phyloP scores from a whole-genome alignment of 1,140 invertebrate genomes.

The Coelopa frigida region DNA sequence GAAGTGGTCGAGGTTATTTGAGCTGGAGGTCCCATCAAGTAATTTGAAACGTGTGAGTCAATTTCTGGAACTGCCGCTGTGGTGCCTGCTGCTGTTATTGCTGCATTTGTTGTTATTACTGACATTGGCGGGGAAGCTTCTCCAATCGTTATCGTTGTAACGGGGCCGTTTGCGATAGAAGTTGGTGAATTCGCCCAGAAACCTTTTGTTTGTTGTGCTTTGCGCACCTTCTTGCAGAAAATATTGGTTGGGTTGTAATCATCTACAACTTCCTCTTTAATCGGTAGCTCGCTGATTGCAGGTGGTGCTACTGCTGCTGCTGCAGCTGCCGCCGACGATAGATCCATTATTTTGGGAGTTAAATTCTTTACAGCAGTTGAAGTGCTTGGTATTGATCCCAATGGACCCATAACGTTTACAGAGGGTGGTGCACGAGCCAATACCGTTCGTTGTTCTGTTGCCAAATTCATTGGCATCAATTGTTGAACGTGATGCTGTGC shows the following conservation, averaged over 20 bases:
- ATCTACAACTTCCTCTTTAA: slow-evolving; percentile 39
- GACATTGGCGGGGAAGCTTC: slow-evolving; percentile 19
- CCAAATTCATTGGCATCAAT: slow-evolving; percentile 38
- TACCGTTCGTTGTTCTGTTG: slow-evolving; percentile 13
- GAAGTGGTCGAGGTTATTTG: slow-evolving; percentile 29
- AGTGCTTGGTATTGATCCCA: background rate
- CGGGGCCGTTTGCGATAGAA: slow-evolving; percentile 13
- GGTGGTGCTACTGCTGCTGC: background rate
- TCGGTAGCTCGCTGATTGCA: slow-evolving; percentile 8
- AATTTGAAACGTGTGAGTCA: background rate
- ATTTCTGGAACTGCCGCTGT: background rate
- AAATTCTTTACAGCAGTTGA: slow-evolving; percentile 31
- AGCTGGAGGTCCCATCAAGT: slow-evolving; percentile 36
- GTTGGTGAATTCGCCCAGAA: slow-evolving; percentile 38
- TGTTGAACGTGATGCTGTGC: slow-evolving; percentile 27
- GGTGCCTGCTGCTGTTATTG: background rate
- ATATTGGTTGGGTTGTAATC: slow-evolving; percentile 36
- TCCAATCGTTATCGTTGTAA: slow-evolving; percentile 12
- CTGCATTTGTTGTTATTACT: slow-evolving; percentile 6
- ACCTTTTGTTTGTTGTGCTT: slow-evolving; percentile 42
- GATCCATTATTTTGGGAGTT: slow-evolving; percentile 37
- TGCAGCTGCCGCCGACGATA: slow-evolving; percentile 13
- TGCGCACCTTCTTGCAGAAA: slow-evolving; percentile 42
- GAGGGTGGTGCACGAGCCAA: slow-evolving; percentile 13
- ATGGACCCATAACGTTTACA: slow-evolving; percentile 11